Conservation (phyloP, 2,797 vertebrate genomes). For the Gymnothorax javanicus region DNA sequence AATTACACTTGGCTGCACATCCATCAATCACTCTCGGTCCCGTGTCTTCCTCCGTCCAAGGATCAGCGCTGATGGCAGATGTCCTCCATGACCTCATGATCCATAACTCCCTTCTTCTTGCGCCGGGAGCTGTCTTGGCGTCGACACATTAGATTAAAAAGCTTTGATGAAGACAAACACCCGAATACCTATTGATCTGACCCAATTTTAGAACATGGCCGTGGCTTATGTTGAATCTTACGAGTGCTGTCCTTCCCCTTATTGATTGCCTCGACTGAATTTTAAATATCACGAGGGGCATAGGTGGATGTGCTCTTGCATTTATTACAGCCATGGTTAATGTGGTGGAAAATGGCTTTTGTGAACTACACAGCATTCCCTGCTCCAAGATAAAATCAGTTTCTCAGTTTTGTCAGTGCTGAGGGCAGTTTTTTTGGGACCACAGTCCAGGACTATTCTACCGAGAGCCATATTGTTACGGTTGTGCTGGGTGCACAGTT, state of each 20-base stretch:
- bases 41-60: not conserved
- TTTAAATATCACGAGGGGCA: not conserved
- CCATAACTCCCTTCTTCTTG: not conserved
- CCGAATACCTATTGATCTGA: constrained; percentile 9
- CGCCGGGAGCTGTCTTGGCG: not conserved
- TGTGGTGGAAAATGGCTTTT: not conserved
- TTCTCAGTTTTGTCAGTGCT: not conserved
- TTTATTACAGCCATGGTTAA: not conserved
- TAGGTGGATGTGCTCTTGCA: not conserved
- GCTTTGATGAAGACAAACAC: constrained; percentile 17
- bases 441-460: not conserved
- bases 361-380: not conserved
- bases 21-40: not conserved
- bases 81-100: not conserved
- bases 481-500: too few relatives aligned
- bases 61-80: not conserved
- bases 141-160: constrained; percentile 23
- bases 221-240: not conserved
- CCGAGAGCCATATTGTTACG: not conserved
- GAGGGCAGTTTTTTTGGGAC: not conserved
- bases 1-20: not conserved
- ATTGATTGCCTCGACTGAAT: constrained; percentile 7
- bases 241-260: not conserved
- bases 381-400: not conserved
- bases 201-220: not conserved